These are phyloP conservation scores for Heliconius hermathena DNA, from an alignment of 1,140 invertebrate species.

Conservation along the genomic window DNA sequence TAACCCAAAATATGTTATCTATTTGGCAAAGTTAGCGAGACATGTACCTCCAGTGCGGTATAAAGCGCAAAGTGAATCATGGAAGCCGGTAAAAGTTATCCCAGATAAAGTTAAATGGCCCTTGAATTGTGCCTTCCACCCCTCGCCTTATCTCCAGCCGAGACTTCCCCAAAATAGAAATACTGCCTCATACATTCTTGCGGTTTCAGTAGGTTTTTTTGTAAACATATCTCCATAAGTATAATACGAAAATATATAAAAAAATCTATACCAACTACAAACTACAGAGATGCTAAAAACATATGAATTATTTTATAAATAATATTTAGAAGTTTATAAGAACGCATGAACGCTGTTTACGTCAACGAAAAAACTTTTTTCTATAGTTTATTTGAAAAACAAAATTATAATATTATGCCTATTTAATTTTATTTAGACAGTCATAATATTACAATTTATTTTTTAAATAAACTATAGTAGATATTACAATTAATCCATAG, in stretches of 20 bases:
- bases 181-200: conserved; percentile 8
- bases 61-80: conserved; percentile 41
- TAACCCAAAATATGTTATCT: conserved; percentile 16
- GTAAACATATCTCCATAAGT: neutral
- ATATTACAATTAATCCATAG: neutral
- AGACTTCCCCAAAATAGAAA: conserved; percentile 25
- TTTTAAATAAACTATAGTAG: too few relatives aligned
- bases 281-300: too few relatives aligned
- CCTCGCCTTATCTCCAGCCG: conserved; percentile 32
- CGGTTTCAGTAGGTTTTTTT: conserved; percentile 10
- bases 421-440: too few relatives aligned
- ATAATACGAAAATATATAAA: too few relatives aligned
- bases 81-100: conserved; percentile 38
- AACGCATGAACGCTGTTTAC: too few relatives aligned
- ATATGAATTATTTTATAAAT: too few relatives aligned
- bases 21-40: conserved; percentile 32
- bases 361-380: too few relatives aligned
- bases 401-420: too few relatives aligned
- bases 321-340: too few relatives aligned
- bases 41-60: conserved; percentile 32
- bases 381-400: too few relatives aligned
- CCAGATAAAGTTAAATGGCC: conserved; percentile 42
- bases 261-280: too few relatives aligned
- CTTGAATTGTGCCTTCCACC: conserved; percentile 35
- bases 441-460: too few relatives aligned